Percentiles rank a stretch among this genome's conserved stretches.
phyloP scores from a whole-genome alignment of 2,113 vertebrate genomes.

The Chionomys nivalis region DNA sequence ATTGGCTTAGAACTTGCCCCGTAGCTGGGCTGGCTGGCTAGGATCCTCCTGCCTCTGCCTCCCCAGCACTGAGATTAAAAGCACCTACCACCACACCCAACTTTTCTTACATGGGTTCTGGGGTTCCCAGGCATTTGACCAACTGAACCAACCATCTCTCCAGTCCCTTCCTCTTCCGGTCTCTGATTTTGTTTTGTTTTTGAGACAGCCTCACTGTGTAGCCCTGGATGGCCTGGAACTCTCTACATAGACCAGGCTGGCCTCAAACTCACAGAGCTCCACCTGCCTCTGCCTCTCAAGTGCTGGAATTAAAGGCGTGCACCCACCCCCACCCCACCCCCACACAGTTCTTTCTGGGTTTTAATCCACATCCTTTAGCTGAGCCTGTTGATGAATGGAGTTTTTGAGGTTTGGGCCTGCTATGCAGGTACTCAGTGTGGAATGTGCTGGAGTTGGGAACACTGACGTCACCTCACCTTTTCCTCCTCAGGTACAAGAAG shows the following conservation, averaged over 20 bases:
- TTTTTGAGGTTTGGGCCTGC: neutral
- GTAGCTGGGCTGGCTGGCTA: too few relatives aligned
- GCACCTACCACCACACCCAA: too few relatives aligned
- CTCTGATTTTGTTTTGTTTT: neutral
- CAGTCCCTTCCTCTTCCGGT: neutral
- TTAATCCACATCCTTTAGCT: neutral
- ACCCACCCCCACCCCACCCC: too few relatives aligned
- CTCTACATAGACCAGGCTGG: neutral
- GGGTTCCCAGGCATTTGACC: neutral
- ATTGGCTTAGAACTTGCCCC: neutral
- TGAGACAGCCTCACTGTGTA: neutral
- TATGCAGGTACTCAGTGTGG: accelerated
- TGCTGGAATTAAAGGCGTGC: neutral
- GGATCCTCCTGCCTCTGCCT: neutral
- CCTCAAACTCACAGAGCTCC: neutral
- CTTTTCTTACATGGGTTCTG: neutral
- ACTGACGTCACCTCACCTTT: neutral
- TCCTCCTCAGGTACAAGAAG: slow-evolving; percentile 91
- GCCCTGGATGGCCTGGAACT: neutral
- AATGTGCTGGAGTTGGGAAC: accelerated
- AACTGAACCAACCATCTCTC: neutral
- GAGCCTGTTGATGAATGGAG: accelerated
- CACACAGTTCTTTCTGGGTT: neutral
- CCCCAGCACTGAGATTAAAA: neutral
- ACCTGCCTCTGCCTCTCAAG: neutral